phyloP scores from a whole-genome alignment of 2,888 invertebrate genomes.

The Brachypalpus laphriformis region DNA sequence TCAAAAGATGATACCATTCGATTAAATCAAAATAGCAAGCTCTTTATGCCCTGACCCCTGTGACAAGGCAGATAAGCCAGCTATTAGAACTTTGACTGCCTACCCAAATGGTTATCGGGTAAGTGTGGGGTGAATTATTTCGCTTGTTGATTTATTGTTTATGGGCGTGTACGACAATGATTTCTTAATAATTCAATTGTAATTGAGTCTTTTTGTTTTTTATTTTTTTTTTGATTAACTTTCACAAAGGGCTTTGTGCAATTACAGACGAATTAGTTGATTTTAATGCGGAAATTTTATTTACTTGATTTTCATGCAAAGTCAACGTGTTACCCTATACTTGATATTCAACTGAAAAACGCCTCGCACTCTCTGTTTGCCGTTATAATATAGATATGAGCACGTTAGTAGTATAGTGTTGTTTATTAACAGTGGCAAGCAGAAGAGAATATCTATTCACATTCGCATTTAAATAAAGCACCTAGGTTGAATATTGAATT shows the following conservation, averaged over 20 bases:
- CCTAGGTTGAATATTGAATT: no score
- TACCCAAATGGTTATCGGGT: conserved; percentile 10
- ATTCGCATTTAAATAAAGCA: no score
- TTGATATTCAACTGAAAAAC: not conserved
- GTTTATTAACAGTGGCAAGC: no score
- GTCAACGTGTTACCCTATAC: not conserved
- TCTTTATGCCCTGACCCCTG: conserved; percentile 1
- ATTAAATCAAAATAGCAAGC: conserved; percentile 15
- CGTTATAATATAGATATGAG: no score
- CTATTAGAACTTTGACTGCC: conserved; percentile 13
- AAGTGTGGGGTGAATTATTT: conserved; percentile 13
- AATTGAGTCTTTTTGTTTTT: not conserved
- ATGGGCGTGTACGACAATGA: not conserved
- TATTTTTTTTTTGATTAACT: not conserved
- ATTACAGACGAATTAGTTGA: not conserved
- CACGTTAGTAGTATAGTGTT: no score
- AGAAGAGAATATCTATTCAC: no score
- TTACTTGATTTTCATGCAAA: not conserved
- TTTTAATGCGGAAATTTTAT: not conserved
- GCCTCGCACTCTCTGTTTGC: no score
- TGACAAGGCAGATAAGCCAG: conserved; percentile 17
- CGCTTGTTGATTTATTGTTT: not conserved
- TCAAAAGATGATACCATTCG: conserved; percentile 8
- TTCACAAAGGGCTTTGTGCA: not conserved
- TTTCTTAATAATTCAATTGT: not conserved